Evolutionary conservation across 2,113 vertebrate species (phyloP), one percentile per base, ranked within the genome.

Genomic region (Hyla sarda): DNA sequence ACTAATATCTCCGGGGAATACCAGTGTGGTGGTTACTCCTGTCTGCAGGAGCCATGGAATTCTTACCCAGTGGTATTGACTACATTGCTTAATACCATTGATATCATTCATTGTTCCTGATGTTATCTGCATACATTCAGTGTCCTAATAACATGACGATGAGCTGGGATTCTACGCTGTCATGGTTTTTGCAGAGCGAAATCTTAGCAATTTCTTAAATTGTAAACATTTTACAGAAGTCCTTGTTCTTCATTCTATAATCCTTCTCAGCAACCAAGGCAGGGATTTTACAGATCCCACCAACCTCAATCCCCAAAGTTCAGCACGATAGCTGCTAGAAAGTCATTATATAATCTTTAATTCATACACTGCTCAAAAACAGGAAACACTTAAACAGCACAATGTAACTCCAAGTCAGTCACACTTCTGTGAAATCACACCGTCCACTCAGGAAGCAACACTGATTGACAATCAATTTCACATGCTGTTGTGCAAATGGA

Each of bases 1-100:
- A 50, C 48, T 86, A 54, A 58, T 45, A 71, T 48, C 84, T 69
- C 79, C 30, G 32, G 84, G 77, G 84, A 58, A 86, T 79, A 77
- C 82, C 82, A 76, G 73, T 72, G n/a, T 13, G 69, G 30, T 65
- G 56, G 45, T 37, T 45, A 54, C 80, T 67, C 76, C 47, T 34
- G 41, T 23, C 50, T 58, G 25, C 21, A 72, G 50, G 41, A 69
- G 72, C 30, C 77, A 60, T n/a, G 58, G 37, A 2, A 65, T 41
- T 37, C 34, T 45, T 60, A 62, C 11, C 54, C 16, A 45, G 14
- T 30, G 34, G 11, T 81, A 81, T 47, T 30, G 47, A 14, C 13
- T 9, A 2, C 2, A 13, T 74, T 34, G 16, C 8, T 54, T 25
- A 80, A 60, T 60, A 41, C 6, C 19, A 30, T 76, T 77, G n/a